Percentiles rank a stretch among this genome's conserved stretches.
phyloP scores from a whole-genome alignment of 1,140 invertebrate species.

The Zaprionus vittiger region DNA sequence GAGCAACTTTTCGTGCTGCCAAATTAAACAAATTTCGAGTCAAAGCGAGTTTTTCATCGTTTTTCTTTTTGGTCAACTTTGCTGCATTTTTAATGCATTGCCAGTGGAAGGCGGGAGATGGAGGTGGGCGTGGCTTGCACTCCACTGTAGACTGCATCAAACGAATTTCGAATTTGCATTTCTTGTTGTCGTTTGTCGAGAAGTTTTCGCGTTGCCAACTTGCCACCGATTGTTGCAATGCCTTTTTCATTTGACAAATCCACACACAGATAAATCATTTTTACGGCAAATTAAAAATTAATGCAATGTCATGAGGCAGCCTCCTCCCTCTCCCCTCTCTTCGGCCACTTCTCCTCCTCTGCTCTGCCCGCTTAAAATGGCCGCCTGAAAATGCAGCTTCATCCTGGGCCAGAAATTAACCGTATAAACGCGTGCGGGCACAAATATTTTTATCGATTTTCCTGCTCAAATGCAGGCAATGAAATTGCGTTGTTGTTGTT shows the following conservation, averaged over 20 bases:
- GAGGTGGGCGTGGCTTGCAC: slow-evolving; percentile 14
- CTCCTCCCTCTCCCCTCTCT: not conserved
- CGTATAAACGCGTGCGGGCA: slow-evolving; percentile 2
- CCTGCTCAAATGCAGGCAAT: slow-evolving; percentile 62
- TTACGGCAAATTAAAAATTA: slow-evolving; percentile 74
- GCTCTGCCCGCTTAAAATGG: slow-evolving; percentile 29
- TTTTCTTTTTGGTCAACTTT: slow-evolving; percentile 33
- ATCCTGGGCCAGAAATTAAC: not conserved
- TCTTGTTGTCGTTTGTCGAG: slow-evolving; percentile 52
- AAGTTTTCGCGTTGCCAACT: slow-evolving; percentile 36
- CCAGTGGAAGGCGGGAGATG: slow-evolving; percentile 32
- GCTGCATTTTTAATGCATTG: slow-evolving; percentile 54
- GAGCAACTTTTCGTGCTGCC: slow-evolving; percentile 58
- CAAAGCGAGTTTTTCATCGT: slow-evolving; percentile 43
- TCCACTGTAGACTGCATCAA: slow-evolving; percentile 44
- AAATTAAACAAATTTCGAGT: slow-evolving; percentile 71
- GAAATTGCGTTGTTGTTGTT: slow-evolving; percentile 20
- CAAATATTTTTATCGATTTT: slow-evolving; percentile 80
- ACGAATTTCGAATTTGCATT: slow-evolving; percentile 74
- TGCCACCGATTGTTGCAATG: slow-evolving; percentile 43
- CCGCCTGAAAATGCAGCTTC: not conserved
- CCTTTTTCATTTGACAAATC: slow-evolving; percentile 63
- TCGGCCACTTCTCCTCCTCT: not conserved
- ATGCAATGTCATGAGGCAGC: slow-evolving; percentile 48
- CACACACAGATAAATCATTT: slow-evolving; percentile 69